phyloP scores from a whole-genome alignment of 1,140 invertebrate genomes.

The Adelges cooleyi region DNA sequence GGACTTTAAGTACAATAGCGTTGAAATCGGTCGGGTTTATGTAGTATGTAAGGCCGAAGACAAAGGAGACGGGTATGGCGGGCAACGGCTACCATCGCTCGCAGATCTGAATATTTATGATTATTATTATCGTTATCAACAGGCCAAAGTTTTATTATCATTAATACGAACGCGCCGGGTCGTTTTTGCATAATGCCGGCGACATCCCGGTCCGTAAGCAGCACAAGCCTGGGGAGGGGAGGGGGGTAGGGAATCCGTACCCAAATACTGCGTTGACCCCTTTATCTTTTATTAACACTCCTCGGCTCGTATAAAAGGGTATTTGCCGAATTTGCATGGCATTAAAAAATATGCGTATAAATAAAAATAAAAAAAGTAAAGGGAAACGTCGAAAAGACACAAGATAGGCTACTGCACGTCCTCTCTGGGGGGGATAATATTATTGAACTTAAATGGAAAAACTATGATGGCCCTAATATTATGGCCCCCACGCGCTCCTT shows the following conservation, averaged over 20 bases:
- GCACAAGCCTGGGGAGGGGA: neutral
- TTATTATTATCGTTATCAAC: conserved; percentile 26
- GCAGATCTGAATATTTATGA: conserved; percentile 4
- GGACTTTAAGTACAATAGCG: too few species aligned
- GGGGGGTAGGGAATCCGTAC: too few species aligned
- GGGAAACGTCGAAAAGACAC: neutral
- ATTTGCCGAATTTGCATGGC: conserved; percentile 2
- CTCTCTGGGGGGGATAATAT: neutral
- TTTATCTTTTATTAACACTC: conserved; percentile 29
- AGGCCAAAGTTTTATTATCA: conserved; percentile 26
- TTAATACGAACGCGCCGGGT: conserved; percentile 16
- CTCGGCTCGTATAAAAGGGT: neutral
- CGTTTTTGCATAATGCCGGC: conserved; percentile 13
- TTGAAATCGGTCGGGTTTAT: too few species aligned
- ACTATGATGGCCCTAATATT: neutral
- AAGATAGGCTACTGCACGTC: neutral
- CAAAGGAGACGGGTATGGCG: too few species aligned
- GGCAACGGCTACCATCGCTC: neutral
- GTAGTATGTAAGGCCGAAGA: too few species aligned
- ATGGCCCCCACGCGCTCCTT: neutral
- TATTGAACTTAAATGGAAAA: conserved; percentile 20
- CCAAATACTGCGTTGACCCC: conserved; percentile 10
- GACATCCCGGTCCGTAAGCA: neutral
- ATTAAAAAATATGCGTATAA: conserved; percentile 7
- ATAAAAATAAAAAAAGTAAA: conserved; percentile 3